phyloP scores from a whole-genome alignment of 2,888 invertebrate genomes.

The Parasteatoda lunata region DNA sequence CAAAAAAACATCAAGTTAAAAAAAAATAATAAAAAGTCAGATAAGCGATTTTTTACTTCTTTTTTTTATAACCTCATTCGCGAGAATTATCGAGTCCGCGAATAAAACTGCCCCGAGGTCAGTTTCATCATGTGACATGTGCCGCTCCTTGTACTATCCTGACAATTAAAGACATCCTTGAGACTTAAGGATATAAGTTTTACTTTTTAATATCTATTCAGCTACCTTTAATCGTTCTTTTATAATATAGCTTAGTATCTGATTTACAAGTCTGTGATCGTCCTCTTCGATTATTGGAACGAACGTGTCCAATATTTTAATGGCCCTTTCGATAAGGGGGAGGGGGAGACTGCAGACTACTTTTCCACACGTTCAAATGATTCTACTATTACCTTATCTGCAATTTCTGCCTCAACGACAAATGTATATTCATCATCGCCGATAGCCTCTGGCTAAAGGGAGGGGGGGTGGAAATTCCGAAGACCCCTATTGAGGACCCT shows the following conservation, averaged over 20 bases:
- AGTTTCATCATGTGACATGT: slow-evolving; percentile 39
- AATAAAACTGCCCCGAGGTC: slow-evolving; percentile 27
- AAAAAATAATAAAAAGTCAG: neutral
- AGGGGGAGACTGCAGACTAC: no score
- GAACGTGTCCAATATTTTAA: slow-evolving; percentile 63
- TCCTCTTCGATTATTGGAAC: slow-evolving; percentile 52
- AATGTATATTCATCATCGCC: slow-evolving; percentile 53
- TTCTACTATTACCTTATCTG: slow-evolving; percentile 67
- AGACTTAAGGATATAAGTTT: slow-evolving; percentile 41
- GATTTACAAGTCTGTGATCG: slow-evolving; percentile 62
- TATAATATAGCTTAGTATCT: neutral
- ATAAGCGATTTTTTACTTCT: slow-evolving; percentile 32
- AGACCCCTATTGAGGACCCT: neutral
- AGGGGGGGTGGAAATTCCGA: neutral
- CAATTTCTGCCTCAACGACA: slow-evolving; percentile 44
- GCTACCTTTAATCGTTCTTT: slow-evolving; percentile 52
- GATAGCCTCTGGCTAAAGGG: neutral
- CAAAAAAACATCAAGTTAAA: neutral
- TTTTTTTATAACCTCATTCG: neutral
- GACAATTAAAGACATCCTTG: slow-evolving; percentile 57
- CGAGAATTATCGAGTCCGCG: neutral
- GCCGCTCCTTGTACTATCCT: slow-evolving; percentile 56
- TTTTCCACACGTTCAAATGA: slow-evolving; percentile 55
- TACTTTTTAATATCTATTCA: slow-evolving; percentile 46
- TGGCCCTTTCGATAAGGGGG: slow-evolving; percentile 17